Evolutionary conservation across 2,797 vertebrate species (phyloP).

Genomic region (Lycodopsis pacificus): DNA sequence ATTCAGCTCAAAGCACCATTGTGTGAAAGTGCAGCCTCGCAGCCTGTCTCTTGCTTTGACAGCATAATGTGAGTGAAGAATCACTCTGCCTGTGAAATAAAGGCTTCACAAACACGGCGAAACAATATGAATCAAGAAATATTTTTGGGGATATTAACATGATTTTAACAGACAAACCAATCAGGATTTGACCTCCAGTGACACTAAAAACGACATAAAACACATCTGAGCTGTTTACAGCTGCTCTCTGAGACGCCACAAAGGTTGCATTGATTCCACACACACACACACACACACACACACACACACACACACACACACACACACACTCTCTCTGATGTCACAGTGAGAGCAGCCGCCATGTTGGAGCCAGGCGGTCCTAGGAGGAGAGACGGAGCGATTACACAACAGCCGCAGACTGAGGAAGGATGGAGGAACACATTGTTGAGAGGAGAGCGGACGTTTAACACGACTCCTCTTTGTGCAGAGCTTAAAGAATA

Average conservation of each 20-base stretch:
- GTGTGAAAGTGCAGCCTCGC: too few relatives aligned
- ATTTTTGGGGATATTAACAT: not conserved
- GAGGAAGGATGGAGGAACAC: conserved; percentile 56
- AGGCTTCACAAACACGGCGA: not conserved
- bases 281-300: conserved; percentile 18
- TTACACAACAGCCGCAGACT: conserved; percentile 66
- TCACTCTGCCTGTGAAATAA: not conserved
- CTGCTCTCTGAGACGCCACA: conserved; percentile 46
- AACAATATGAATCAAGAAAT: not conserved
- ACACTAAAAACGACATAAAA: not conserved
- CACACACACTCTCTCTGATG: conserved; percentile 49
- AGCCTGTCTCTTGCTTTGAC: not conserved
- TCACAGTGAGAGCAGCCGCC: conserved; percentile 46
- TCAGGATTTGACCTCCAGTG: not conserved
- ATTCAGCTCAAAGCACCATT: too few relatives aligned
- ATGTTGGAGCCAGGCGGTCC: conserved; percentile 75
- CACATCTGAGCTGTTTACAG: conserved; percentile 31
- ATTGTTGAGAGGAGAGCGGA: conserved; percentile 24
- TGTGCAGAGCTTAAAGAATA: not conserved
- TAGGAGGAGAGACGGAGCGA: conserved; percentile 57
- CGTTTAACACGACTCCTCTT: not conserved
- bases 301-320: conserved; percentile 28
- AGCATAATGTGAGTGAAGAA: not conserved
- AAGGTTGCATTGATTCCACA: conserved; percentile 54
- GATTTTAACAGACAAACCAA: not conserved